Conservation (phyloP, 2,888 invertebrate species). For the Eumacrocentrus americanus region DNA sequence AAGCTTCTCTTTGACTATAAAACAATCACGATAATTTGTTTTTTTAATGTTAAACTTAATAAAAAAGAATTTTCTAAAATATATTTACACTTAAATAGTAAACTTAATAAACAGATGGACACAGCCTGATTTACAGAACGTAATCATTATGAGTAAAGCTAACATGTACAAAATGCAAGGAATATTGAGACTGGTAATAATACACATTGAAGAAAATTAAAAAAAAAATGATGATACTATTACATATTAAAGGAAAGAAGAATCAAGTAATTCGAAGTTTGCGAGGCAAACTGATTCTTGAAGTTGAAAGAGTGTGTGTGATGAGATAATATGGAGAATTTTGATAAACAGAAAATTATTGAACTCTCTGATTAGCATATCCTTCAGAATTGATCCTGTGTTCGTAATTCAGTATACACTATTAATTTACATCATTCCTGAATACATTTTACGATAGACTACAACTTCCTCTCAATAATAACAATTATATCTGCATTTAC, state of each 20-base stretch:
- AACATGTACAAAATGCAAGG: conserved; percentile 17
- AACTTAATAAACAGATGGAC: conserved; percentile 34
- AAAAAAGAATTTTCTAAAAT: conserved; percentile 12
- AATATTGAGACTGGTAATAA: conserved; percentile 10
- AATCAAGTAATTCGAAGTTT: conserved; percentile 57
- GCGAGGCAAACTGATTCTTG: conserved; percentile 57
- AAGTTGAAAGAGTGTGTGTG: conserved; percentile 30
- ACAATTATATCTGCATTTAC: not conserved
- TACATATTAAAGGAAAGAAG: not conserved
- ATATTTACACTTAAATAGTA: conserved; percentile 12
- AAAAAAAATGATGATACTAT: not conserved
- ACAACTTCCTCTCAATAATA: not conserved
- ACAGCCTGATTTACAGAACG: conserved; percentile 39
- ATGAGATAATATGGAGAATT: too few species aligned
- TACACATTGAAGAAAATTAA: not conserved
- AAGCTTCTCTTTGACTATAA: conserved; percentile 11
- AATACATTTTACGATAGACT: conserved; percentile 4
- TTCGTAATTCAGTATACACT: too few species aligned
- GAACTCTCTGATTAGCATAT: too few species aligned
- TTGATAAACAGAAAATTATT: too few species aligned
- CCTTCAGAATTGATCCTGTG: not conserved
- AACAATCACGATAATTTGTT: conserved; percentile 19
- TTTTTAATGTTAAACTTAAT: not conserved
- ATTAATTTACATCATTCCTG: conserved; percentile 5
- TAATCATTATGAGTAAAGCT: not conserved